phyloP scores from a whole-genome alignment of 2,888 invertebrate genomes.

The Lasioglossum leucozonium region DNA sequence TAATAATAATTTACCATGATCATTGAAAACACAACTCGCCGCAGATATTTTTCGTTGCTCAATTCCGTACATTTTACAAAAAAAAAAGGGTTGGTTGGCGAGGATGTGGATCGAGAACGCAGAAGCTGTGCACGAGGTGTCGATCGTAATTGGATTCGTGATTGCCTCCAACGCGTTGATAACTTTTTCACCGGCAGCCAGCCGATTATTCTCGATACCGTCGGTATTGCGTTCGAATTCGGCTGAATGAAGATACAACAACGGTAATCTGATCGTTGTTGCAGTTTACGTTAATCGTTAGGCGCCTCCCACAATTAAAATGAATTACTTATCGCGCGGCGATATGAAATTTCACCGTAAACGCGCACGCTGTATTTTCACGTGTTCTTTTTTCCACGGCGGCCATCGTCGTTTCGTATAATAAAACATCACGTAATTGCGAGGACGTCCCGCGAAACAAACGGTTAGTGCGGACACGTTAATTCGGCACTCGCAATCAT shows the following conservation, averaged over 20 bases:
- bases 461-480: not conserved
- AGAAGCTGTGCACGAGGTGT: constrained; percentile 20
- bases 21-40: not conserved
- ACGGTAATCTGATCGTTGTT: constrained; percentile 30
- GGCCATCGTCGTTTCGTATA: not conserved
- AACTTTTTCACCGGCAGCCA: constrained; percentile 32
- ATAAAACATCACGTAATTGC: not conserved
- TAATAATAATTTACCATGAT: not conserved
- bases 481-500: not conserved
- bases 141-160: constrained; percentile 56
- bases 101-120: constrained; percentile 10
- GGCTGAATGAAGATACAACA: constrained; percentile 13
- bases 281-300: constrained; percentile 29
- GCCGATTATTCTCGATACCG: constrained; percentile 41
- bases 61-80: not conserved
- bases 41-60: not conserved
- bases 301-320: not conserved
- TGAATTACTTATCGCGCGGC: not conserved
- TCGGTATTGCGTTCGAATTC: constrained; percentile 35
- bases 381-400: not conserved
- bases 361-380: not conserved
- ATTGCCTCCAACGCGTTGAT: constrained; percentile 51
- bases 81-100: too few species aligned
- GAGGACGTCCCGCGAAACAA: not conserved
- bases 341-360: not conserved